Base-by-base conservation (phyloP, 2,113 vertebrate genomes). In the Pachyramphus minor region DNA sequence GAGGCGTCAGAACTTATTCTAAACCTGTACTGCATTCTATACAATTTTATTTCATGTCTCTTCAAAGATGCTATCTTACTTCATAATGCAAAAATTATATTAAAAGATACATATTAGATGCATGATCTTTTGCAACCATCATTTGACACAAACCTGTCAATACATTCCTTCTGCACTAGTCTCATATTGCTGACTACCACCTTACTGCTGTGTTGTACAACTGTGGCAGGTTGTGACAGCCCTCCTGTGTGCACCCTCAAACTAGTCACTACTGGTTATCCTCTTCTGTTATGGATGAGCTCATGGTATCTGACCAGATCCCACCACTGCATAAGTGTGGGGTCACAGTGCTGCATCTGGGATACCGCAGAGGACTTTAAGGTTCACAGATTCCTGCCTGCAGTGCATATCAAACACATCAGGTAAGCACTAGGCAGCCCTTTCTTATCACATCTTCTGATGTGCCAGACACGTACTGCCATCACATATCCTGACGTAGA, bases 381-480 rank as follows among this genome's bases (percentile, higher is more conserved):
- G 37, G 39, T 45, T 82, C 66, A 50, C 23, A 23, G 6, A 68
- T 25, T 75, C 23, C 49, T 76, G 58, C 45, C 49, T 52, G 44
- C 33, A 55, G 44, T 0, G 0, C 25, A 13, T 47, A 55, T 12
- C 58, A 79, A 83, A 39, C 8, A 8, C 0, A 0, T 49, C 63
- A 53, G 41, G 59, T 47, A 47, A 52, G 53, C 41, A 5, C 28
- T 19, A 14, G 1, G 1, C 72, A 72, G 72, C 6, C 30, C n/a
- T 41, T 88, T 47, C 44, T 83, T 56, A 49, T 11, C 30, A 9
- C 7, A 2, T 79, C 75, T 69, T 62, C 63, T 53, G 58, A 69
- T 60, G 59, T 58, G 37, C 49, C 50, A 80, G 80, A 44, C 59
- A 53, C 0, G 0, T 80, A 53, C n/a, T 69, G 59, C 30, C 37